Percentiles rank a stretch among this genome's conserved stretches.
Evolutionary conservation across 2,113 vertebrate genomes (phyloP).

Genomic region (Cyprinodon variegatus): DNA sequence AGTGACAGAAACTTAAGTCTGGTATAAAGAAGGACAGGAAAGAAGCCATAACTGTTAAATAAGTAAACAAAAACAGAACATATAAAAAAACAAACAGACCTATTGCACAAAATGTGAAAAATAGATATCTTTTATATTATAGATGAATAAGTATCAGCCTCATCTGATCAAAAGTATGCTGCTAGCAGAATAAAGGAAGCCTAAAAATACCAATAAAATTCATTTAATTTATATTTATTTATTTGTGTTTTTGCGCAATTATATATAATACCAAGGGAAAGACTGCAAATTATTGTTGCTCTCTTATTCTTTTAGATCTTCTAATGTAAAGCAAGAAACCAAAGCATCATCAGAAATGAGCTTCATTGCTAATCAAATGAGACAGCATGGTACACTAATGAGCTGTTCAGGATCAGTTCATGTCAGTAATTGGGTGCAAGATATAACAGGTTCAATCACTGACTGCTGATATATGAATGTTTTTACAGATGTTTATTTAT

Average conservation of each 20-base stretch:
- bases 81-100: too few species aligned
- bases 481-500: slow-evolving; percentile 21
- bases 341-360: slow-evolving; percentile 12
- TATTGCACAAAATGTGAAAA: neutral
- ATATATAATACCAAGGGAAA: neutral
- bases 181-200: neutral
- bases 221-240: too few species aligned
- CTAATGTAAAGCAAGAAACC: slow-evolving; percentile 21
- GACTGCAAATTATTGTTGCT: neutral
- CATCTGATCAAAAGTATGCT: neutral
- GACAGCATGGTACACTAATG: slow-evolving; percentile 40
- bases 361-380: slow-evolving; percentile 38
- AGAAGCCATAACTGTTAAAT: neutral
- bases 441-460: slow-evolving; percentile 35
- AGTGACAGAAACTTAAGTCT: neutral
- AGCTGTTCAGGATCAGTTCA: slow-evolving; percentile 28
- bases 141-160: neutral
- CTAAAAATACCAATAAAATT: neutral
- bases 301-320: neutral
- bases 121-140: neutral
- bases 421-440: slow-evolving; percentile 52
- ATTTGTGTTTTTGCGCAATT: neutral
- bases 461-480: slow-evolving; percentile 32
- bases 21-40: neutral
- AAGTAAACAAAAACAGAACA: neutral